Evolutionary conservation across 2,888 invertebrate genomes (phyloP).

Genomic region (Harpalus rubripes): DNA sequence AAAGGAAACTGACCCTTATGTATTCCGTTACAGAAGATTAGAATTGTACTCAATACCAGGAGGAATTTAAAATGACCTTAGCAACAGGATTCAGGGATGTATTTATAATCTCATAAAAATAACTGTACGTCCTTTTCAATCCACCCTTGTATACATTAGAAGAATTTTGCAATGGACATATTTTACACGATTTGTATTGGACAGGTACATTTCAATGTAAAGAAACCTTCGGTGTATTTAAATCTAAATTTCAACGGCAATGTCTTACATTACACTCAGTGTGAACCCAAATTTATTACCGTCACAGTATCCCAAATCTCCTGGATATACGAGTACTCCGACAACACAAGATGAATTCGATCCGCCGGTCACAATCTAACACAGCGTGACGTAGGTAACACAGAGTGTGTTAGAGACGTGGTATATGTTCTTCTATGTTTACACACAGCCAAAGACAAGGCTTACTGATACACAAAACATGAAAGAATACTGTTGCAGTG

Average conservation of each 20-base stretch:
- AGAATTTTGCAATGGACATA: not conserved
- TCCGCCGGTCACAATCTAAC: slow-evolving; percentile 35
- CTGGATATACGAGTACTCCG: slow-evolving; percentile 7
- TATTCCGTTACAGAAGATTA: no score
- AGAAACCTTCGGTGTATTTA: not conserved
- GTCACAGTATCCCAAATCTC: not conserved
- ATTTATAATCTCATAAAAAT: no score
- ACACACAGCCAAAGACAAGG: not conserved
- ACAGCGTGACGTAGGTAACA: slow-evolving; percentile 32
- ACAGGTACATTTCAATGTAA: not conserved
- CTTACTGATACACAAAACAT: not conserved
- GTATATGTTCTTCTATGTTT: slow-evolving; percentile 21
- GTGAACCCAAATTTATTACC: slow-evolving; percentile 39
- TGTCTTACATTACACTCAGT: not conserved
- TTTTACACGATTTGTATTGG: not conserved
- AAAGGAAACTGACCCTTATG: no score
- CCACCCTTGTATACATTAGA: no score
- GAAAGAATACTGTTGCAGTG: slow-evolving; percentile 1
- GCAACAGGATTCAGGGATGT: no score
- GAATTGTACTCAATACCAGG: no score
- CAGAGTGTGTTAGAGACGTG: not conserved
- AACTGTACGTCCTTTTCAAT: no score
- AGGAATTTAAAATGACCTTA: no score
- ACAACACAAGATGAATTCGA: slow-evolving; percentile 39
- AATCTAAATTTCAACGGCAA: not conserved